Evolutionary conservation across 2,888 invertebrate species (phyloP).

Genomic region (Sesia apiformis): DNA sequence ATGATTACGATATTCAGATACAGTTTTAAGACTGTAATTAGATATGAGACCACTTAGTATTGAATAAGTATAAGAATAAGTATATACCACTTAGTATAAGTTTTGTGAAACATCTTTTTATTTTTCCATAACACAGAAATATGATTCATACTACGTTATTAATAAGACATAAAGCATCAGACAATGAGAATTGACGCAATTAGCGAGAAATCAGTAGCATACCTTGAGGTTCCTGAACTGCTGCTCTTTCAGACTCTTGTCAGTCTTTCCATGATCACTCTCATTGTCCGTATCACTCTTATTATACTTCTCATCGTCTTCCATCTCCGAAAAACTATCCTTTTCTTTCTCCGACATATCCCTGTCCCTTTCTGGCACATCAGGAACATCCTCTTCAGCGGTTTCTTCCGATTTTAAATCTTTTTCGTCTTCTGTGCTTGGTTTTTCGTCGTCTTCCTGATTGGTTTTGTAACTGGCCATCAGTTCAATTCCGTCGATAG

Average conservation of each 20-base stretch:
- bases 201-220: not conserved
- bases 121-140: too few relatives aligned
- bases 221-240: conserved; percentile 65
- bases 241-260: conserved; percentile 32
- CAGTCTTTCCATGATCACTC: conserved; percentile 48
- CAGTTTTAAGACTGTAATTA: too few relatives aligned
- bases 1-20: too few relatives aligned
- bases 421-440: conserved; percentile 55
- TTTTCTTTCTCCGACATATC: conserved; percentile 53
- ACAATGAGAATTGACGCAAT: not conserved
- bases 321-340: conserved; percentile 67
- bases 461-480: conserved; percentile 56
- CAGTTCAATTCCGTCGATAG: conserved; percentile 66
- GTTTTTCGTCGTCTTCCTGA: conserved; percentile 54
- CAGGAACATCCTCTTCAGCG: conserved; percentile 32
- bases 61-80: too few relatives aligned
- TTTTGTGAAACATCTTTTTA: too few relatives aligned
- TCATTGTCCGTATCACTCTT: conserved; percentile 61
- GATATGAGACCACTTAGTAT: too few relatives aligned
- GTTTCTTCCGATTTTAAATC: conserved; percentile 46
- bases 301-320: conserved; percentile 64
- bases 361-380: conserved; percentile 23
- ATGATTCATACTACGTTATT: too few relatives aligned
- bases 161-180: too few relatives aligned
- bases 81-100: too few relatives aligned